A percentile compares a stretch with the other conserved stretches of the same genome.
phyloP scores from a whole-genome alignment of 1,140 invertebrate species.

The Drosophila neocordata region DNA sequence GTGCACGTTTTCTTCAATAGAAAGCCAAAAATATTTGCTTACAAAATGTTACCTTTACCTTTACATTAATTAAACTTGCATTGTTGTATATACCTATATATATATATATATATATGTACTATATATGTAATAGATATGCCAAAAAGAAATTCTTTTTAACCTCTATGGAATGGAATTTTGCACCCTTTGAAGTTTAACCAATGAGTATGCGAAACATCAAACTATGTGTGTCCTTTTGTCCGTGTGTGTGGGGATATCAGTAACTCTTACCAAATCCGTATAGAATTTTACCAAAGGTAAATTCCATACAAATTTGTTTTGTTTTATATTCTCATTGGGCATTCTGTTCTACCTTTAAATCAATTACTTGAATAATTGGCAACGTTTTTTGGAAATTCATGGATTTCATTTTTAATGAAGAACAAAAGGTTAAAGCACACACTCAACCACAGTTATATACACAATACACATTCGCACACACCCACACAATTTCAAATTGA shows the following conservation, averaged over 20 bases:
- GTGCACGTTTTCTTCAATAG: too few relatives aligned
- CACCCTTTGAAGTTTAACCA: neutral
- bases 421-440: slow-evolving; percentile 5
- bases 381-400: neutral
- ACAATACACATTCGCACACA: neutral
- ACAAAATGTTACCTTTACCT: neutral
- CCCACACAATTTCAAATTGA: slow-evolving; percentile 2
- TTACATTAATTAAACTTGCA: neutral
- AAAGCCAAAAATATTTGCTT: too few relatives aligned
- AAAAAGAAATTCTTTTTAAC: neutral
- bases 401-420: neutral
- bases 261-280: neutral
- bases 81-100: neutral
- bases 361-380: neutral
- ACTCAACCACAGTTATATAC: neutral
- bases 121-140: too few relatives aligned
- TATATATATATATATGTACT: too few relatives aligned
- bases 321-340: neutral
- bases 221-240: neutral
- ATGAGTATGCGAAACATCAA: neutral
- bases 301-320: neutral
- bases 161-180: slow-evolving; percentile 1
- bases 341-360: neutral
- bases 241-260: neutral
- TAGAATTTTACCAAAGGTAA: neutral